Conservation (phyloP, 2,888 invertebrate genomes). For the Papilio demoleus region DNA sequence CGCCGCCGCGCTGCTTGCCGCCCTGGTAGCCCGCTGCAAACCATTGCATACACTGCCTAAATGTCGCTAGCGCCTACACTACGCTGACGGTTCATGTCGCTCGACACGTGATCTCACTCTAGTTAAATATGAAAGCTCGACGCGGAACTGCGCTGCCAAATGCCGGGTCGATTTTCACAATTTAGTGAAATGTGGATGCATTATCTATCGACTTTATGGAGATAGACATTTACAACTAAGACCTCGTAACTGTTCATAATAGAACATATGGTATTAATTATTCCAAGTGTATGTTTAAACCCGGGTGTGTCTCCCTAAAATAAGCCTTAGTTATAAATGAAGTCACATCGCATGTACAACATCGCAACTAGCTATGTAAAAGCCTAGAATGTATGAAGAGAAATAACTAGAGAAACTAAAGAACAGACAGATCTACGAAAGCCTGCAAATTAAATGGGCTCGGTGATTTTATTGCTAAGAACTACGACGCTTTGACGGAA, state of each 20-base stretch:
- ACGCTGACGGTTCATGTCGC: not conserved
- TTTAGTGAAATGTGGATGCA: conserved; percentile 7
- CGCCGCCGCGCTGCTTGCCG: conserved; percentile 91
- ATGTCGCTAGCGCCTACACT: conserved; percentile 30
- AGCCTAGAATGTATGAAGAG: conserved; percentile 8
- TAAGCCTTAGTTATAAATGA: conserved; percentile 22
- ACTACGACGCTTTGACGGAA: conserved; percentile 35
- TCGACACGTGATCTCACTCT: not conserved
- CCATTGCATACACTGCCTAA: conserved; percentile 45
- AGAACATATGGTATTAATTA: not conserved
- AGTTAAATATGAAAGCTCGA: conserved; percentile 4
- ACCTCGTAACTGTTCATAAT: not conserved
- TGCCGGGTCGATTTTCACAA: not conserved
- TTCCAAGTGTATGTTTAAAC: not conserved
- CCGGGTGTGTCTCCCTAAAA: not conserved
- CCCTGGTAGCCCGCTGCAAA: conserved; percentile 87
- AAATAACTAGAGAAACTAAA: conserved; percentile 8
- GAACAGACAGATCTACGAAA: conserved; percentile 41
- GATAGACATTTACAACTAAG: conserved; percentile 13
- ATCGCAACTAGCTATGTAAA: conserved; percentile 9
- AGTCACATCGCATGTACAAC: not conserved
- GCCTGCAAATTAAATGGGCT: conserved; percentile 34
- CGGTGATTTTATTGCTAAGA: conserved; percentile 14
- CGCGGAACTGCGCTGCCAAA: not conserved
- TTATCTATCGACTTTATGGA: not conserved